Evolutionary conservation across 2,797 vertebrate species (phyloP), one percentile per base, ranked within the genome.

Genomic region (Brachymystax lenok): DNA sequence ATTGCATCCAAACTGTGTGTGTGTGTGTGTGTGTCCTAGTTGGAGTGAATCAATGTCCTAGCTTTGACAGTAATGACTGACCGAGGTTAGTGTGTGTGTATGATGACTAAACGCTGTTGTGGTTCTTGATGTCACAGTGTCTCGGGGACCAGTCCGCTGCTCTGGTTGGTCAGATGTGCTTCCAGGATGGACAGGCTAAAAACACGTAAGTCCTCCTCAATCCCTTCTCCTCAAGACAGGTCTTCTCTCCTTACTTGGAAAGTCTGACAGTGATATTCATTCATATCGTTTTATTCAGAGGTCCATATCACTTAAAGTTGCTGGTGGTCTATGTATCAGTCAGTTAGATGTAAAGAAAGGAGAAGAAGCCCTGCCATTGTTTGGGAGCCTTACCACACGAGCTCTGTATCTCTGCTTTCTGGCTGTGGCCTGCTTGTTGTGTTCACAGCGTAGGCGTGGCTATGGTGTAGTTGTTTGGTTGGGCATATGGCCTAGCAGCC

Each of bases 141-240:
- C 92, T 98, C 52, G 97, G 97, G 14, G 97, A 98, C 89, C 97
- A 98, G 79, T 97, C 96, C 19, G 97, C 97, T 71, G 97, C 97
- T 46, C 92, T 98, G 74, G 96, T 98, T 67, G 97, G 97, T 85
- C 97, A 98, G 91, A 96, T 96, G 97, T 98, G 97, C 84, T 96
- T 98, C 76, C 85, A 90, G 80, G 93, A 97, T 74, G 97, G 97
- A 33, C 95, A 97, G 81, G 96, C 97, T 79, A 98, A 98, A 93
- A 98, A 98, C 89, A 98, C 97, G 96, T 98, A 86, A 95, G 96
- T n/a, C 3, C 21, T 0, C 19, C 52, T 54, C 16, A 14, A 54
- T 54, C 52, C 17, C 14, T 16, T 21, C 56, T 61, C 56, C 7
- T 59, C 56, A 21, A 7, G n/a, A 7, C 10, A 1, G 2, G 56